Base-by-base conservation (phyloP, 2,888 invertebrate genomes). In the Erebia ligea region DNA sequence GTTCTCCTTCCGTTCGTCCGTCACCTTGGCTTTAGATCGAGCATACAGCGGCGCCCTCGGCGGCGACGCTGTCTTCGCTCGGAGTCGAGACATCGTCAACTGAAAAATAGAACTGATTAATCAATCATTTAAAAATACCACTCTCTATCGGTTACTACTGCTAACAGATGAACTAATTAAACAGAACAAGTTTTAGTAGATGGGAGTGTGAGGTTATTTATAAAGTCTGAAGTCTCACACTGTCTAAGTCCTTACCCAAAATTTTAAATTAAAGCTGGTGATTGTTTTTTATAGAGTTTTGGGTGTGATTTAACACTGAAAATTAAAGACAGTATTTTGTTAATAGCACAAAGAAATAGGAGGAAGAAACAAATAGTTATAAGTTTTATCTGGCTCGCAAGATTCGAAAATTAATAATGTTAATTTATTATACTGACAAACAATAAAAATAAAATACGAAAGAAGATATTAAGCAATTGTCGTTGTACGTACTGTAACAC, bases 1-100 rank as follows among this genome's bases (percentile, higher is more conserved):
- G 85, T 93, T 93, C 78, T 93, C 93, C 73, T 93, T 93, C 71
- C 92, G 86, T 70, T 93, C 93, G 74, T 92, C 92, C 3, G 85
- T 87, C 62, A 85, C 87, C 71, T 92, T 92, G 8, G 79, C 85
- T 73, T 92, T 92, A 67, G 89, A 82, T 66, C 92, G 90, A 25
- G 85, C 83, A 84, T 87, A 92, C 34, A 89, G 82, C 54, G 90
- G 91, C 77, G 79, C 82, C 21, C 91, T 84, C 9, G 84, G 79
- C 57, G 92, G 90, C 0, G 91, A 91, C 58, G 82, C 78, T 34
- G 88, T 84, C 81, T 91, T 91, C 19, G 91, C 88, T 25, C 92
- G 89, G 57, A 92, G 79, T 5, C 92, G 88, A 1, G 91, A 90
- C 89, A 87, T 88, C 59, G 91, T 89, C 69, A 92, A 74, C 92